phyloP scores from a whole-genome alignment of 2,113 vertebrate species.

The Lontra canadensis region DNA sequence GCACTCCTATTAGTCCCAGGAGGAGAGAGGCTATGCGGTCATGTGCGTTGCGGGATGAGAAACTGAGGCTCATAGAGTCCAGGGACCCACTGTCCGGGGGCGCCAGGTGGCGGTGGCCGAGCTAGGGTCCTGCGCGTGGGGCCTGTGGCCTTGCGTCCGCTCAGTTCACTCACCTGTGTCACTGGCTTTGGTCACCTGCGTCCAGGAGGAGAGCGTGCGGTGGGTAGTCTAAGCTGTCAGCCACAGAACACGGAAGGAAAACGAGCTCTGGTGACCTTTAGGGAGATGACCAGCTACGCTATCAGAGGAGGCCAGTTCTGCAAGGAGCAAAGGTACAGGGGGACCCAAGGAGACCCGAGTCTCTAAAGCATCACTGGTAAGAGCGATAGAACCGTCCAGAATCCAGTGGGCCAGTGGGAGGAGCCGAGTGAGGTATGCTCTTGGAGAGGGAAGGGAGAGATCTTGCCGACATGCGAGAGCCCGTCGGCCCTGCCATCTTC shows the following conservation, averaged over 20 bases:
- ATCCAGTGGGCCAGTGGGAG: not conserved
- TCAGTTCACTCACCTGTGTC: fast-evolving
- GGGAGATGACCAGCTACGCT: not conserved
- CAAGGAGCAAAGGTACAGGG: not conserved
- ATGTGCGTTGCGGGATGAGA: fast-evolving
- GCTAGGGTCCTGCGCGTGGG: fast-evolving
- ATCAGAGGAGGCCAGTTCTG: fast-evolving
- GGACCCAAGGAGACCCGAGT: not conserved
- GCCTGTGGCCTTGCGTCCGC: fast-evolving
- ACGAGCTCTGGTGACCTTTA: not conserved
- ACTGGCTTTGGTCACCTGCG: fast-evolving
- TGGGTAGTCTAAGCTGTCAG: not conserved
- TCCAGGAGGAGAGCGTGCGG: fast-evolving
- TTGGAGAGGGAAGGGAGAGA: not conserved
- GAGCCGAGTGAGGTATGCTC: not conserved
- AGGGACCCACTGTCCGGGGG: fast-evolving
- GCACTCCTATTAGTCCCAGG: fast-evolving
- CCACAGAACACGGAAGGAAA: not conserved
- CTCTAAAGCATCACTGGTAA: not conserved
- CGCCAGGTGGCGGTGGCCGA: not conserved
- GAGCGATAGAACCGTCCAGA: fast-evolving
- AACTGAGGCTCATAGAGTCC: not conserved
- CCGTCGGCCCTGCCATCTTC: not conserved
- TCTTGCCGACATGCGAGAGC: fast-evolving
- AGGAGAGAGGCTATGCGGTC: fast-evolving